phyloP scores from a whole-genome alignment of 2,797 vertebrate genomes.

The Moxostoma hubbsi region DNA sequence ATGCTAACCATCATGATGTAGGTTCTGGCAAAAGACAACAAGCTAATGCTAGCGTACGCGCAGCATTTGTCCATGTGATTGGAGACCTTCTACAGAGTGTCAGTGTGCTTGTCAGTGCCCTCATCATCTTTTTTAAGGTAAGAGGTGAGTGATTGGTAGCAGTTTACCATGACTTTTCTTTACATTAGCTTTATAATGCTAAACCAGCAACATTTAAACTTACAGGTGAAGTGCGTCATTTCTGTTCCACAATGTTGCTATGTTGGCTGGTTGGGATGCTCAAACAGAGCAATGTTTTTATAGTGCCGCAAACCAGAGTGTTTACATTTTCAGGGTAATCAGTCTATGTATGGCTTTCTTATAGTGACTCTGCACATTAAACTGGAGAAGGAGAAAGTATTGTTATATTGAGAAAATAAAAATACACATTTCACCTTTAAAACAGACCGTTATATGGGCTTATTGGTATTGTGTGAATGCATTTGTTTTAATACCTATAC shows the following conservation, averaged over 20 bases:
- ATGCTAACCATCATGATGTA: constrained; percentile 40
- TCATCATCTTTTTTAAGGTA: constrained; percentile 94
- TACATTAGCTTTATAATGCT: neutral
- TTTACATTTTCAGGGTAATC: no score
- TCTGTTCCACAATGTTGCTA: neutral
- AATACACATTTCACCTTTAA: neutral
- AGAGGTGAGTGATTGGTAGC: constrained; percentile 46
- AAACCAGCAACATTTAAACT: neutral
- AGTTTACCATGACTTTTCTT: neutral
- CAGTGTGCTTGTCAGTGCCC: constrained; percentile 89
- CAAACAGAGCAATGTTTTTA: no score
- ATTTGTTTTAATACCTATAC: neutral
- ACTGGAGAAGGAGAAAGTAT: no score
- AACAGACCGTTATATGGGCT: neutral
- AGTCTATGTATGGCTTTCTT: no score
- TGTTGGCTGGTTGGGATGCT: no score
- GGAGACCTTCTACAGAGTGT: constrained; percentile 92
- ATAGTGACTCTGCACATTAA: no score
- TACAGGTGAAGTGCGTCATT: neutral
- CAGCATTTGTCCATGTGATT: constrained; percentile 87
- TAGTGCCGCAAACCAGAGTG: no score
- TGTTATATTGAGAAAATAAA: no score
- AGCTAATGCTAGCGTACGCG: constrained; percentile 85
- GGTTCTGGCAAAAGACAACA: constrained; percentile 57
- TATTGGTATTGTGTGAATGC: neutral